A percentile compares a stretch with the other conserved stretches of the same genome.
Conservation (phyloP, 2,797 vertebrate species). For the Anisognathus igniventris region DNA sequence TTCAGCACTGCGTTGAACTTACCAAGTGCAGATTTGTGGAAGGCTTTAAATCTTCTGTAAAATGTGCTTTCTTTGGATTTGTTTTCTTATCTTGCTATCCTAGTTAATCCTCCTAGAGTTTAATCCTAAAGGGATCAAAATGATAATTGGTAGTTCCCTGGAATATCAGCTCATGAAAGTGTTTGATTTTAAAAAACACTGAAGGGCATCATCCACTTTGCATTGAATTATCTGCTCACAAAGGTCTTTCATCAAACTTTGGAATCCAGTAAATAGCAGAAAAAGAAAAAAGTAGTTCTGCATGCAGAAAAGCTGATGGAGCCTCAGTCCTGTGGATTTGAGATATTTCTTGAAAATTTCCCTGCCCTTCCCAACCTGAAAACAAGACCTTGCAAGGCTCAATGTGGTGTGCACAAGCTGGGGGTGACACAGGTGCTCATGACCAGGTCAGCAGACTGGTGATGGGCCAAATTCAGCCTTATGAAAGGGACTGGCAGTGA, state of each 20-base stretch:
- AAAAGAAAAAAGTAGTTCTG: not conserved
- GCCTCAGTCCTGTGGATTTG: not conserved
- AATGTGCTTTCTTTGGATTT: not conserved
- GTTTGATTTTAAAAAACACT: not conserved
- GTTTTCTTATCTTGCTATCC: slow-evolving; percentile 9
- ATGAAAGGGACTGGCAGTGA: not conserved
- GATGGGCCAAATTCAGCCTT: not conserved
- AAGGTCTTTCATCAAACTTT: not conserved
- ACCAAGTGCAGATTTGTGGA: not conserved
- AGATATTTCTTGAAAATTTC: not conserved
- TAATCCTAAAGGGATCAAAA: slow-evolving; percentile 8
- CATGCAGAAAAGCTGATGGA: not conserved
- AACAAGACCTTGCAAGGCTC: not conserved
- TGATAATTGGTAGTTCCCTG: not conserved
- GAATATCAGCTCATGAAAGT: not conserved
- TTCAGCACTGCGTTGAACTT: not conserved
- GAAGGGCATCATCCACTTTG: not conserved
- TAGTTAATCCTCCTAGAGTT: not conserved
- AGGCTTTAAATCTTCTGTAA: not conserved
- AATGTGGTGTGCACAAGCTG: not conserved
- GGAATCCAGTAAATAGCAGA: not conserved
- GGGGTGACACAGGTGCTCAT: rapidly evolving
- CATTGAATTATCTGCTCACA: not conserved
- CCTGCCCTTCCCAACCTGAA: not conserved
- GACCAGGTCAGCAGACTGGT: not conserved